These are phyloP conservation scores for Gasteruption jaculator DNA, from an alignment of 2,888 invertebrate species.

Conservation along the genomic window DNA sequence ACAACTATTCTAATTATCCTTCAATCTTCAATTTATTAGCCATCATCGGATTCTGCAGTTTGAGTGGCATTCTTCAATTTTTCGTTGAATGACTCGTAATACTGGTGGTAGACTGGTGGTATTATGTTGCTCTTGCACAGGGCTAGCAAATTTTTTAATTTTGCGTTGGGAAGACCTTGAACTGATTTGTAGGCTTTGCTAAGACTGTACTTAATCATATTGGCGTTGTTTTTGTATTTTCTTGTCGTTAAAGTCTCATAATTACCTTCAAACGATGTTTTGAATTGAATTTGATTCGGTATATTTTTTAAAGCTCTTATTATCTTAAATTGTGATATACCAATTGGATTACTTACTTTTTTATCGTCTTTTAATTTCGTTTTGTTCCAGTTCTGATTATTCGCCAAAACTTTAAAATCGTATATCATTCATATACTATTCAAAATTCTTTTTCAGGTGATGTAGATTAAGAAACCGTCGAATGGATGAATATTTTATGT, in stretches of 20 bases:
- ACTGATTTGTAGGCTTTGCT: conserved; percentile 2
- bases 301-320: not conserved
- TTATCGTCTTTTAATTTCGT: not conserved
- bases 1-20: too few species aligned
- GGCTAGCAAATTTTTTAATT: conserved; percentile 1
- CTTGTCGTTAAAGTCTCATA: conserved; percentile 5
- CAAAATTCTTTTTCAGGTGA: too few species aligned
- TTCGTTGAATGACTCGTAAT: conserved; percentile 7
- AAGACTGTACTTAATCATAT: conserved; percentile 3
- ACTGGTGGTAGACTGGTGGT: conserved; percentile 3
- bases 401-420: conserved; percentile 16
- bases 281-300: conserved; percentile 3
- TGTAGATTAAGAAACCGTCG: too few species aligned
- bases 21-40: too few species aligned
- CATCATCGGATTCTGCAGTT: too few species aligned
- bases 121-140: conserved; percentile 8
- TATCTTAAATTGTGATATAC: conserved; percentile 8
- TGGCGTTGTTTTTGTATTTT: conserved; percentile 4
- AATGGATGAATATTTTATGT: too few species aligned
- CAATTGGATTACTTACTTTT: not conserved
- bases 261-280: conserved; percentile 5
- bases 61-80: too few species aligned
- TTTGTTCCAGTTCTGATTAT: conserved; percentile 18
- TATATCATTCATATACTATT: too few species aligned
- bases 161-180: conserved; percentile 8